These are phyloP conservation scores for Sclerodermus sp. DNA, from an alignment of 2,888 invertebrate genomes.

Conservation along the genomic window DNA sequence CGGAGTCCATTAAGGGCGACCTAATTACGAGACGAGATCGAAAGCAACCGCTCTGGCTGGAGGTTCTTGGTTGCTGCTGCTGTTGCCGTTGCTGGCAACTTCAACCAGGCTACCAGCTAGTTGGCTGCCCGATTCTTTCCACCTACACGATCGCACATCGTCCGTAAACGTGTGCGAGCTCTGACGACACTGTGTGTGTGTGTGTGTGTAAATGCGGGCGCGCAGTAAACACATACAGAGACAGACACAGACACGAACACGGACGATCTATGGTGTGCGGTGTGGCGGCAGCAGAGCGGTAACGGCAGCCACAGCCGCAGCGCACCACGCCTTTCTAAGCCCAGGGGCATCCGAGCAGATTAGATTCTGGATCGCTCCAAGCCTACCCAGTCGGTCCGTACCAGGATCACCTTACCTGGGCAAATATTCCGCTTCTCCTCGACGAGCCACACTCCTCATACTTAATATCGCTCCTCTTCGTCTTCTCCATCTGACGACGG, in stretches of 20 bases:
- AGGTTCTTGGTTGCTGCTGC: background rate
- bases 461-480: no score
- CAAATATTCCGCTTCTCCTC: no score
- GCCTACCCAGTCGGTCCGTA: background rate
- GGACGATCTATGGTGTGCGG: no score
- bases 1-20: slow-evolving; percentile 24
- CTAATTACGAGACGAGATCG: slow-evolving; percentile 18
- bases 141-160: slow-evolving; percentile 20
- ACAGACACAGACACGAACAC: no score
- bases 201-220: no score
- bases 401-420: no score
- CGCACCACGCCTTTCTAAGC: slow-evolving; percentile 52
- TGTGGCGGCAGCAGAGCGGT: background rate
- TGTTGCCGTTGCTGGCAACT: slow-evolving; percentile 1
- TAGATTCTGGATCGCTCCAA: slow-evolving; percentile 8
- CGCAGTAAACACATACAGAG: no score
- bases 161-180: slow-evolving; percentile 3
- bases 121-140: slow-evolving; percentile 13
- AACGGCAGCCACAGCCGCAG: slow-evolving; percentile 8
- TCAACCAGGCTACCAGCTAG: no score
- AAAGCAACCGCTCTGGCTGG: background rate
- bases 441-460: no score
- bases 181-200: slow-evolving; percentile 33
- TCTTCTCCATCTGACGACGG: no score
- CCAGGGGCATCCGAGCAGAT: slow-evolving; percentile 44